Evolutionary conservation across 1,140 invertebrate species (phyloP), one percentile per base, ranked within the genome.

Genomic region (Geopemphigus sp.): DNA sequence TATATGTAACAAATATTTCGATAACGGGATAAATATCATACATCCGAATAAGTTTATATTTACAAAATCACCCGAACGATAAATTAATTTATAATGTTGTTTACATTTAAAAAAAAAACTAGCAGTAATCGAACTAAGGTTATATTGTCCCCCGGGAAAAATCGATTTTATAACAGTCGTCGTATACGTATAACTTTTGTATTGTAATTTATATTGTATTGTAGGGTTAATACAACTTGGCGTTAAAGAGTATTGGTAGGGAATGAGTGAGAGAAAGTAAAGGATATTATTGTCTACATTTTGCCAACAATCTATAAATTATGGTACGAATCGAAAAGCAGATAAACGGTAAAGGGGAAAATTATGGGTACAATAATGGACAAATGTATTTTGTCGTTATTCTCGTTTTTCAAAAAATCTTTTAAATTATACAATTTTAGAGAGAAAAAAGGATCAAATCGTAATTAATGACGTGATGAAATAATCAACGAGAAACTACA

Each of bases 221-320:
- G 29, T 72, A 72, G 47, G 68, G 68, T 72, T 72, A 72, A 72
- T 72, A 47, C 24, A 72, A 54, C 50, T 72, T 47, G 24, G 47
- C 26, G 50, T 29, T 29, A 53, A 24, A 47, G 68, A 53, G 68
- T 53, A 19, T 72, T 72, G 29, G 68, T 54, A n/a, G 64, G 45
- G 24, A 14, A 39, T 10, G 19, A 19, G 64, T 47, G 26, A 47
- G 17, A 26, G 17, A 29, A 19, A 24, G 68, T 72, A 72, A 72
- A 72, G 47, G 68, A 72, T 29, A 72, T 72, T 29, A 54, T 53
- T 54, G 68, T 72, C 68, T 72, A 54, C 50, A 29, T 72, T 72
- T 72, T 72, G 68, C 68, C 68, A 72, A 72, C 50, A 72, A 72
- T 72, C 50, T 72, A 17, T 72, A 72, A 72, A 72, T 72, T 72